Base-by-base conservation (phyloP, 1,140 invertebrate species). In the Amyelois transitella region DNA sequence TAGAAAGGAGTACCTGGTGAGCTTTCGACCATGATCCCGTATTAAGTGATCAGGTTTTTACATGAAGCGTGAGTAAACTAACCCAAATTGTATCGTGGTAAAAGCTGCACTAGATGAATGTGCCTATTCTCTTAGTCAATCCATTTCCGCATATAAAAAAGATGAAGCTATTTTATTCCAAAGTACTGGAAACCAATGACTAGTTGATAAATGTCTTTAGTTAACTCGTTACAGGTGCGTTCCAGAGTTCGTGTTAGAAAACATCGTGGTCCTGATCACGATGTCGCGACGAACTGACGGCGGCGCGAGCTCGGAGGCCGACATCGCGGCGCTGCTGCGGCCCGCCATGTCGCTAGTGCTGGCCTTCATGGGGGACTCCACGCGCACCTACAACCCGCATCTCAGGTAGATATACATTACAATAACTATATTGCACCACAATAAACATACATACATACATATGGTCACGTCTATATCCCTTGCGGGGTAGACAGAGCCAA, bases 191-290 rank as follows among this genome's bases (percentile, higher is more conserved):
- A 4, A 28, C 3, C 7, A 28, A 28, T 28, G 12, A 28, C 25
- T 28, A 1, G 2, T 10, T 28, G 1, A 38, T 8, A 60, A 6
- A 7, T 14, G 4, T 43, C 0, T 38, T 38, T 21, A 18, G 19
- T 22, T 32, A 57, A 8, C 22, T n/a, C n/a, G n/a, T n/a, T 17
- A 18, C 71, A 93, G 92, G 75, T 96, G 93, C 77, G 91, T 98
- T 75, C 97, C 97, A 43, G 97, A 98, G 89, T 95, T 96, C 72
- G 82, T 98, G n/a, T 89, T 97, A 20, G 96, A 97, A 78, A 98
- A 98, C 85, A 91, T 96, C 50, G 92, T 95, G 8, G 92, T 93
- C 25, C 94, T 94, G 85, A 90, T 98, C 58, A 91, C 92, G 56
- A 94, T 96, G 76, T 84, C 94, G 49, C 91, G 92, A 38, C 91